Evolutionary conservation across 1,140 invertebrate genomes (phyloP).

Genomic region (Bombus pyrosoma): DNA sequence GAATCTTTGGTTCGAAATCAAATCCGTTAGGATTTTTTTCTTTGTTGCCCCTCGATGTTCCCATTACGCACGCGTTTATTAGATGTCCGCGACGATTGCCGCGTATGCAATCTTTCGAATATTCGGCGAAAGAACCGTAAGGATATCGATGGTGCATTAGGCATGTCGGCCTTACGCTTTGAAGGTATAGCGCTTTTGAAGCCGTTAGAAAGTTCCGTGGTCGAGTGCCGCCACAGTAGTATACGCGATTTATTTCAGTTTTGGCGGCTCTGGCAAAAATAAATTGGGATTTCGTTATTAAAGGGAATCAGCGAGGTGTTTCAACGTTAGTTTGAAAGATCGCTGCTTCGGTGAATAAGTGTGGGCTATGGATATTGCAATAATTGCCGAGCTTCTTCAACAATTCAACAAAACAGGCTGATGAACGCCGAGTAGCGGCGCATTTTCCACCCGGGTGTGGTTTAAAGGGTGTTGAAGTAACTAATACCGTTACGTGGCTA

Average conservation of each 20-base stretch:
- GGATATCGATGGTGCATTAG: too few species aligned
- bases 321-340: not conserved
- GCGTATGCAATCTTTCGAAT: too few species aligned
- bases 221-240: too few species aligned
- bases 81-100: too few species aligned
- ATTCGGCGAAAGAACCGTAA: too few species aligned
- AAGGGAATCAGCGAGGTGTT: not conserved
- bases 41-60: too few species aligned
- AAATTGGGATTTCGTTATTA: not conserved
- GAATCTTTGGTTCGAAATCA: too few species aligned
- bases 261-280: not conserved
- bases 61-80: too few species aligned
- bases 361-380: not conserved
- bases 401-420: not conserved
- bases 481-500: not conserved
- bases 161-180: too few species aligned
- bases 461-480: not conserved
- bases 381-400: slow-evolving; percentile 16
- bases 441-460: not conserved
- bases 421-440: not conserved
- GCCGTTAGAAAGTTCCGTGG: too few species aligned
- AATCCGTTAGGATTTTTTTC: too few species aligned
- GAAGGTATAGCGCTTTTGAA: too few species aligned
- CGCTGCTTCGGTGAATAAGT: not conserved
- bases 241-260: not conserved